phyloP scores from a whole-genome alignment of 2,797 vertebrate species.

The Acanthurus lineatus region DNA sequence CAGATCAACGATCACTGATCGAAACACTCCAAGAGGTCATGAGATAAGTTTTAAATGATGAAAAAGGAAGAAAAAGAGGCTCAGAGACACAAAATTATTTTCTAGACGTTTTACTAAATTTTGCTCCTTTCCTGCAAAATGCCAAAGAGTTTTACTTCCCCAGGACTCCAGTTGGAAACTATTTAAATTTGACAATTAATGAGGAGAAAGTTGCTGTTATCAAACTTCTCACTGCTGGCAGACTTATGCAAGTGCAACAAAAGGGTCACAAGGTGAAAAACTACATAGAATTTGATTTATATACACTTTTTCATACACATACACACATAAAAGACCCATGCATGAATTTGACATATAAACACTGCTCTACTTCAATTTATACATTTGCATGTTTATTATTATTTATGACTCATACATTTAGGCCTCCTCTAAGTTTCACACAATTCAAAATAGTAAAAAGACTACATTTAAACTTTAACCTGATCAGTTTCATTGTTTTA shows the following conservation, averaged over 20 bases:
- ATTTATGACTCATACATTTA: too few species aligned
- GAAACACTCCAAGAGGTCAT: not conserved
- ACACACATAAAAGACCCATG: too few species aligned
- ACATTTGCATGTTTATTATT: too few species aligned
- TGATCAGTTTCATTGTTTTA: too few species aligned
- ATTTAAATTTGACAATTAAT: not conserved
- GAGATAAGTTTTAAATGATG: not conserved
- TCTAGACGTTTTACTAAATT: not conserved
- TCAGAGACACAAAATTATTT: not conserved
- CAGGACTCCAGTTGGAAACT: not conserved
- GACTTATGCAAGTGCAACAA: not conserved
- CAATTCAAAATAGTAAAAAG: too few species aligned
- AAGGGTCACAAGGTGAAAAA: not conserved
- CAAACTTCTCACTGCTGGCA: not conserved
- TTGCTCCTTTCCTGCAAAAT: not conserved
- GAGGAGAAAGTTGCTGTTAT: not conserved
- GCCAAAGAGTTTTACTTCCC: not conserved
- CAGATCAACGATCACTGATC: too few species aligned
- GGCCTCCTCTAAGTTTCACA: too few species aligned
- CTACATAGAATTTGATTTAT: not conserved
- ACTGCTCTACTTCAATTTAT: too few species aligned
- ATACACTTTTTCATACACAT: not conserved
- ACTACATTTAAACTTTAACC: too few species aligned
- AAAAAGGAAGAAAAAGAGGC: not conserved
- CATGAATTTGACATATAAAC: too few species aligned